These are phyloP conservation scores for Clavelina lepadiformis DNA, from an alignment of 23 tunicate species.

Conservation along the genomic window DNA sequence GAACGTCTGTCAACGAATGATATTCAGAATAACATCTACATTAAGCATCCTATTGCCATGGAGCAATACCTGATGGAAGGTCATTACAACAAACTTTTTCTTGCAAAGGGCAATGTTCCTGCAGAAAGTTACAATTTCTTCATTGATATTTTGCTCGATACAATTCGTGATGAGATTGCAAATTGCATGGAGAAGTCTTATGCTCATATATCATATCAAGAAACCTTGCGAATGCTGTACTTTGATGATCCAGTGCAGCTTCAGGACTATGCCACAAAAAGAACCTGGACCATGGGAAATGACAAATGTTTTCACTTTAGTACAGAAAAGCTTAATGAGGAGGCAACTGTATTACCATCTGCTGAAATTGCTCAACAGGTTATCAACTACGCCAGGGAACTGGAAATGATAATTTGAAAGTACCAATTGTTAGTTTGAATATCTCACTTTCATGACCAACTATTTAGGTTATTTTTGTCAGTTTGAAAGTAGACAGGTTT, in stretches of 20 bases:
- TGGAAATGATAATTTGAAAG: constrained; percentile 88
- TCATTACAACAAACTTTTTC: constrained; percentile 91
- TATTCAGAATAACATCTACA: constrained; percentile 74
- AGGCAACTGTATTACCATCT: constrained; percentile 40
- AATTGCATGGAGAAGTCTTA: constrained; percentile 97
- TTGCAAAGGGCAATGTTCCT: constrained; percentile 93
- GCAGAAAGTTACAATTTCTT: constrained; percentile 91
- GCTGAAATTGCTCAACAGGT: constrained; percentile 80
- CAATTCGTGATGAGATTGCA: constrained; percentile 97
- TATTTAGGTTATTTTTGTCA: too few species aligned
- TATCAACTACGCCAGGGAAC: constrained; percentile 90
- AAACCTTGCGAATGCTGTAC: constrained; percentile 76
- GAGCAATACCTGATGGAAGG: constrained; percentile 99
- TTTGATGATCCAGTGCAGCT: constrained; percentile 58
- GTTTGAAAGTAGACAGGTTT: too few species aligned
- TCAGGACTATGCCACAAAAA: constrained; percentile 36
- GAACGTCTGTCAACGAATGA: constrained; percentile 78
- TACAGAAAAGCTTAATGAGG: constrained; percentile 45
- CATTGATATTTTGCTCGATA: constrained; percentile 84
- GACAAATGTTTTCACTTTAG: constrained; percentile 47
- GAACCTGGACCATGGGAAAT: constrained; percentile 45
- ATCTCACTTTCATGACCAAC: too few species aligned
- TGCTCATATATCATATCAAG: constrained; percentile 40
- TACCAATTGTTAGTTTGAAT: too few species aligned
- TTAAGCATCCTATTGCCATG: constrained; percentile 91